Base-by-base conservation (phyloP, 1,140 invertebrate species). In the Cheumatopsyche charites region DNA sequence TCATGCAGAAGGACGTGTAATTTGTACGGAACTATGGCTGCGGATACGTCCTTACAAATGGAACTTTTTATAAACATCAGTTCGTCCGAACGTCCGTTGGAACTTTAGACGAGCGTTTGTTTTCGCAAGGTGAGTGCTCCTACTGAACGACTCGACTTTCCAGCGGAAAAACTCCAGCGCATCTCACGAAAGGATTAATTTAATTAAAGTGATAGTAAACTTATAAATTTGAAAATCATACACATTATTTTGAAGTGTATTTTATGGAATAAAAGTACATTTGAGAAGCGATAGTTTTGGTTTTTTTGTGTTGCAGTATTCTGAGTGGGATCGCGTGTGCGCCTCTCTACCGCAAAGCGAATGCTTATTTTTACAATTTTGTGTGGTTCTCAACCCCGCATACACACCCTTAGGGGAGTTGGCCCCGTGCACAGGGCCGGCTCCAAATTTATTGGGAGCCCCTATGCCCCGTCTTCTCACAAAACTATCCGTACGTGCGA, bases 281-380 rank as follows among this genome's bases (percentile, higher is more conserved):
- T 17, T 62, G 29, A 15, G 61, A 36, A 62, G 9, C 26, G 26
- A 15, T 26, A 13, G 25, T 58, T 19, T 7, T 23, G 17, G 3
- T 13, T 15, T 49, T 19, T 62, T 3, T 15, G 61, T 23, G 19
- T 62, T 62, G 61, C 25, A 41, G 55, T 41, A 17, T 43, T 29
- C 36, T 36, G 73, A 58, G 69, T 71, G 61, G 67, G 71, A 74
- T 71, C 69, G 73, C 68, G 69, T 67, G 72, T 74, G 63, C 73
- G 73, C 66, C 67, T 72, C 67, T 72, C 67, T 43, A 58, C 67
- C 70, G 67, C 55, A 45, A 70, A 62, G 36, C 55, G 68, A 72
- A 75, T 75, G 67, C 74, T 72, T 75, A 75, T 75, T 75, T 75
- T 75, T 75, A 75, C 74, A 73, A 62, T 73, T 75, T 75, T 75